These are phyloP conservation scores for Syrrhaptes paradoxus DNA, from an alignment of 2,113 vertebrate genomes.

Conservation along the genomic window DNA sequence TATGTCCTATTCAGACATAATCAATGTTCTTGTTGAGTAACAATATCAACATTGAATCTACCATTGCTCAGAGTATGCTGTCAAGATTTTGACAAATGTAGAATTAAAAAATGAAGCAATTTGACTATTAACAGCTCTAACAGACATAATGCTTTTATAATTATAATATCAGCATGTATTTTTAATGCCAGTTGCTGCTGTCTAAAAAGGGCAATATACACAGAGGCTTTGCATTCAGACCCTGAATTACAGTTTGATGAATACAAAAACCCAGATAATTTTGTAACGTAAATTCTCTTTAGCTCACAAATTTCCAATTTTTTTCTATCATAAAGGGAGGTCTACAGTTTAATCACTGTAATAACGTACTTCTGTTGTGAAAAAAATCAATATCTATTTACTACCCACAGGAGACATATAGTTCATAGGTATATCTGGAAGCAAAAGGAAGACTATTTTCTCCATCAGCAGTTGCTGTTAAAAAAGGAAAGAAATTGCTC, in stretches of 20 bases:
- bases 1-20: constrained; percentile 31
- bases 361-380: constrained; percentile 26
- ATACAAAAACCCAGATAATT: constrained; percentile 9
- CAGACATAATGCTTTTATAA: constrained; percentile 34
- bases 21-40: constrained; percentile 52
- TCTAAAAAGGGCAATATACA: neutral
- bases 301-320: constrained; percentile 26
- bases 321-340: constrained; percentile 3
- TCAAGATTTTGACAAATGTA: constrained; percentile 39
- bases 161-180: constrained; percentile 50
- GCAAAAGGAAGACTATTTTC: neutral
- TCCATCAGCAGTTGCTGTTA: neutral
- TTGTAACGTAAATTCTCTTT: constrained; percentile 2
- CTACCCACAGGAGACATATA: neutral
- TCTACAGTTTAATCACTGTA: constrained; percentile 35
- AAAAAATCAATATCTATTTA: constrained; percentile 51
- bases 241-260: constrained; percentile 32
- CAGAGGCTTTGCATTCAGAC: neutral
- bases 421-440: neutral
- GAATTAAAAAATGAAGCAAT: neutral
- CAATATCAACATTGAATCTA: constrained; percentile 34
- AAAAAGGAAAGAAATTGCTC: neutral
- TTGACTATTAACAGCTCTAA: constrained; percentile 26
- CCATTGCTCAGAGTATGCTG: neutral
- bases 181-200: constrained; percentile 23